phyloP scores from a whole-genome alignment of 1,140 invertebrate genomes.

The Ericerus pela region DNA sequence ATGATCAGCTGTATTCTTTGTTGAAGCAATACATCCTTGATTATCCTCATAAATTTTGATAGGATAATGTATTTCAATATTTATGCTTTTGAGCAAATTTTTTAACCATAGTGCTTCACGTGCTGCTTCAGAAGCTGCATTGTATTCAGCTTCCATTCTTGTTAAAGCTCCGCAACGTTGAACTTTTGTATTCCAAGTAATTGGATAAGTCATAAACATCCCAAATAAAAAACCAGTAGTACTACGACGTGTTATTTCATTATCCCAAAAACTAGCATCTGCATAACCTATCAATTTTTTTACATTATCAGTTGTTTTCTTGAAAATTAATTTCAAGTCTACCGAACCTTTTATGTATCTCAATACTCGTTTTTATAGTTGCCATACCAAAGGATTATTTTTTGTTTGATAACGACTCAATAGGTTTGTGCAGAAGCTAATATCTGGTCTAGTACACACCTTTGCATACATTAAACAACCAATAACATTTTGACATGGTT shows the following conservation, averaged over 20 bases:
- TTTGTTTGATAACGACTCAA: conserved; percentile 22
- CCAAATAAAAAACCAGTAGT: conserved; percentile 9
- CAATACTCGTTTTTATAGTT: conserved; percentile 24
- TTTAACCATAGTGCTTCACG: conserved; percentile 4
- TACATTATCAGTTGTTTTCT: conserved; percentile 10
- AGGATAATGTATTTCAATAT: too few species aligned
- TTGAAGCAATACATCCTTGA: background rate
- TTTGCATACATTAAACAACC: conserved; percentile 17
- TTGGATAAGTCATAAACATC: background rate
- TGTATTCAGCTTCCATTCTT: conserved; percentile 31
- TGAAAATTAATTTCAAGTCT: conserved; percentile 17
- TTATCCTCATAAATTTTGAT: conserved; percentile 17
- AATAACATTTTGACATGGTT: conserved; percentile 8
- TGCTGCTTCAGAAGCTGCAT: conserved; percentile 21
- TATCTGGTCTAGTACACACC: conserved; percentile 20
- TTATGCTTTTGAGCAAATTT: background rate
- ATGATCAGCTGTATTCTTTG: background rate
- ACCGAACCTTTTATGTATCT: conserved; percentile 24
- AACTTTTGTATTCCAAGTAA: conserved; percentile 18
- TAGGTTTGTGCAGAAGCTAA: conserved; percentile 23
- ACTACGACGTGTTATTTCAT: conserved; percentile 1
- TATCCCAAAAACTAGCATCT: conserved; percentile 19
- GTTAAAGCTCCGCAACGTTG: conserved; percentile 28
- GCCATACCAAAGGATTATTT: conserved; percentile 21
- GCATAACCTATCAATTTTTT: conserved; percentile 8